These are phyloP conservation scores for Calephelis nemesis DNA, from an alignment of 1,140 invertebrate genomes.

Conservation along the genomic window DNA sequence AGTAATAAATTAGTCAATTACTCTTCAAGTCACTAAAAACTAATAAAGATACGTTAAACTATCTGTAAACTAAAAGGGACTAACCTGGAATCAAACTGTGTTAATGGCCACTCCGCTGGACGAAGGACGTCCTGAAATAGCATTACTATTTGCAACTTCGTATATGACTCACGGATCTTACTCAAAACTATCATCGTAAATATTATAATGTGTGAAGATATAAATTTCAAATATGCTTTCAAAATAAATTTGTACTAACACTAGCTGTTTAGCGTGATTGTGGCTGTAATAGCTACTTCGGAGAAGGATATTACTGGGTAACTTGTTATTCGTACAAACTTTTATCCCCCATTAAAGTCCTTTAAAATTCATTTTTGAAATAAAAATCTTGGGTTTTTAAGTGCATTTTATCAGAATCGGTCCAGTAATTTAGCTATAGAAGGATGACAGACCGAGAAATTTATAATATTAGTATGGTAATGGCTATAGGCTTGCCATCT, in stretches of 20 bases:
- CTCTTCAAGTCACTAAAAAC: neutral
- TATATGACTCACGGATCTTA: conserved; percentile 52
- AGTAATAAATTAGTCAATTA: conserved; percentile 1
- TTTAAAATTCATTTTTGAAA: no score
- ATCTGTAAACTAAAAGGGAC: conserved; percentile 21
- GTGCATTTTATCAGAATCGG: no score
- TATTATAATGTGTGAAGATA: conserved; percentile 17
- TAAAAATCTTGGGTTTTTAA: no score
- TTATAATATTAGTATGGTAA: no score
- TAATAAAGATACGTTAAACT: neutral
- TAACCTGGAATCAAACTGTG: conserved; percentile 55
- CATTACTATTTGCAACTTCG: conserved; percentile 52
- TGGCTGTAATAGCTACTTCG: no score
- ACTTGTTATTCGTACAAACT: no score
- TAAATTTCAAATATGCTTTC: neutral
- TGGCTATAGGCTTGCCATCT: no score
- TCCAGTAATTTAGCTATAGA: no score
- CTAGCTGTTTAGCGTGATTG: neutral
- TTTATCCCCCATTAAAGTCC: no score
- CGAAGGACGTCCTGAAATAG: conserved; percentile 74
- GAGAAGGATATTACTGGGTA: no score
- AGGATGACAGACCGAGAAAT: no score
- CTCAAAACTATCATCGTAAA: conserved; percentile 21
- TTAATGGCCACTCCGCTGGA: conserved; percentile 57
- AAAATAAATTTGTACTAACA: neutral